Evolutionary conservation across 2,797 vertebrate species (phyloP).

Genomic region (Falco concolor): DNA sequence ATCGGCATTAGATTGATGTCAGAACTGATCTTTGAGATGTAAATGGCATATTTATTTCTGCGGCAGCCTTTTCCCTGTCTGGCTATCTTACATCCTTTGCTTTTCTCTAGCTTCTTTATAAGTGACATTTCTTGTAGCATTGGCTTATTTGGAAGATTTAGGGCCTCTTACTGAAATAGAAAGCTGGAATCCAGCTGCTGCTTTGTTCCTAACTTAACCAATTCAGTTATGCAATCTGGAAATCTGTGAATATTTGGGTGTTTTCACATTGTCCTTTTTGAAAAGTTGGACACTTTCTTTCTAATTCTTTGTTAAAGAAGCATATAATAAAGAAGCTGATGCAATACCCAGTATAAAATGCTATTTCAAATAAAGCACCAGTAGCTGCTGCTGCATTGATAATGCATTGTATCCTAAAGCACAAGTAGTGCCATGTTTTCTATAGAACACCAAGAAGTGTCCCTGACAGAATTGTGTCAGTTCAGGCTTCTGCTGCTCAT

Average conservation of each 20-base stretch:
- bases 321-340: not conserved
- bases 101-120: not conserved
- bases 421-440: not conserved
- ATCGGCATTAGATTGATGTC: not conserved
- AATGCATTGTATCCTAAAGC: not conserved
- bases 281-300: not conserved
- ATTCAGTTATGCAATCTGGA: not conserved
- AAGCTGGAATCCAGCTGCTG: not conserved
- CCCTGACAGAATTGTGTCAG: not conserved
- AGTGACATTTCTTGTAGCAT: not conserved
- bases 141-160: not conserved
- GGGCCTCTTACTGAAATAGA: not conserved
- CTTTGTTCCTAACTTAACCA: not conserved
- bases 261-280: not conserved
- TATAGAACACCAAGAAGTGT: not conserved
- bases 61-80: not conserved
- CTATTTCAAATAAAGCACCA: not conserved
- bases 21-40: not conserved
- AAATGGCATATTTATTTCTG: not conserved
- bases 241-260: not conserved
- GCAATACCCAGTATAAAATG: not conserved
- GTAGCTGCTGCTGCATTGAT: not conserved
- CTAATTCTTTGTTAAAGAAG: not conserved
- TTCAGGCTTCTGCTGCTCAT: not conserved
- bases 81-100: not conserved